These are phyloP conservation scores for Hipposideros larvatus DNA, from an alignment of 2,797 vertebrate genomes.

Conservation along the genomic window DNA sequence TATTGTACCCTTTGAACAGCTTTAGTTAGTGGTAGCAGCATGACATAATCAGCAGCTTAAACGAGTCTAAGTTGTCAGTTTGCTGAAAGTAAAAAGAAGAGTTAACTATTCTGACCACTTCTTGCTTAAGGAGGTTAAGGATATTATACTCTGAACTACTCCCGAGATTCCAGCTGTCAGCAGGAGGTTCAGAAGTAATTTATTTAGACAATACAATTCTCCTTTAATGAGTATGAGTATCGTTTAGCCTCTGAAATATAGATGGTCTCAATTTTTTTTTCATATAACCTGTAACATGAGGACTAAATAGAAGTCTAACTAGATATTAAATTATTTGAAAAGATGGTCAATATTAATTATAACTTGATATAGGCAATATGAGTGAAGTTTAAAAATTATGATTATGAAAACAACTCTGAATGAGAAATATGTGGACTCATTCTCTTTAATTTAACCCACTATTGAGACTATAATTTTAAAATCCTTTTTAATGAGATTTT, in stretches of 20 bases:
- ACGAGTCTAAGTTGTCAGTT: background rate
- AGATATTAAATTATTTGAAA: constrained; percentile 28
- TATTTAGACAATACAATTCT: constrained; percentile 18
- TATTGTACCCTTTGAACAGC: background rate
- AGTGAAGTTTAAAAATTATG: constrained; percentile 6
- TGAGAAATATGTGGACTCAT: constrained; percentile 30
- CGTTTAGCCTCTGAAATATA: background rate
- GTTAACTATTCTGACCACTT: background rate
- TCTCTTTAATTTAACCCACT: constrained; percentile 58
- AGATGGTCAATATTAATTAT: constrained; percentile 55
- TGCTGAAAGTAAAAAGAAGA: background rate
- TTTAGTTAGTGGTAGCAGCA: background rate
- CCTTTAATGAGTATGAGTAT: background rate
- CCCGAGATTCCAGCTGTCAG: background rate
- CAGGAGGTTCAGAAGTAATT: constrained; percentile 36
- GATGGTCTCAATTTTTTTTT: background rate
- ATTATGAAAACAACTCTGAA: constrained; percentile 38
- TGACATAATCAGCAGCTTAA: background rate
- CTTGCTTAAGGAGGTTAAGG: background rate
- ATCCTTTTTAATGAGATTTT: constrained; percentile 68
- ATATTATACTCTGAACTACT: background rate
- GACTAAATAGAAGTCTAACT: constrained; percentile 7
- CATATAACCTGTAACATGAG: background rate
- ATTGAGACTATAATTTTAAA: constrained; percentile 71
- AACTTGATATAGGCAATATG: background rate